These are phyloP conservation scores for Aphidoletes aphidimyza DNA, from an alignment of 2,888 invertebrate genomes.

Conservation along the genomic window DNA sequence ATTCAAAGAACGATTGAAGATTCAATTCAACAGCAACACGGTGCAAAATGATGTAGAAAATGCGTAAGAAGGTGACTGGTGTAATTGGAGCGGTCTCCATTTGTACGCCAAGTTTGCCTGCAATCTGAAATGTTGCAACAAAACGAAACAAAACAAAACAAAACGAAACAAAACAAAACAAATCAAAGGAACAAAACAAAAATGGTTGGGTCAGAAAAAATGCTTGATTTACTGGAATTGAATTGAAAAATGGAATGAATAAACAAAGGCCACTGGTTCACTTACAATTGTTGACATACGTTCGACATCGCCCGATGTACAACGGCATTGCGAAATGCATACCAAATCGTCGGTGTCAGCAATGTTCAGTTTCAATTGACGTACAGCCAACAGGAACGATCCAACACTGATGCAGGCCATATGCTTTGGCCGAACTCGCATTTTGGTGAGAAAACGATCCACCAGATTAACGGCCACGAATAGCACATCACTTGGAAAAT, in stretches of 20 bases:
- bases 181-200: not conserved
- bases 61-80: slow-evolving; percentile 75
- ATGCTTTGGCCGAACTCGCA: slow-evolving; percentile 84
- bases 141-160: not conserved
- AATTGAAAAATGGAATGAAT: too few species aligned
- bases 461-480: slow-evolving; percentile 82
- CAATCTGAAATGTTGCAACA: slow-evolving; percentile 67
- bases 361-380: slow-evolving; percentile 69
- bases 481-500: slow-evolving; percentile 81
- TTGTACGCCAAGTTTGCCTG: slow-evolving; percentile 77
- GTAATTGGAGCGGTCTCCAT: slow-evolving; percentile 72
- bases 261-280: not conserved
- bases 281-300: slow-evolving; percentile 81
- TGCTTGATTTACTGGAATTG: too few species aligned
- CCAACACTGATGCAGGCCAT: slow-evolving; percentile 89
- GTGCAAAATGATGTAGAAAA: slow-evolving; percentile 73
- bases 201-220: too few species aligned
- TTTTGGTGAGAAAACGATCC: slow-evolving; percentile 84
- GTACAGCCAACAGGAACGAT: slow-evolving; percentile 85
- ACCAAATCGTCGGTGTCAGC: slow-evolving; percentile 76
- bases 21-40: slow-evolving; percentile 70
- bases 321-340: slow-evolving; percentile 77
- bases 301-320: slow-evolving; percentile 83
- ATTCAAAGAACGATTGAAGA: slow-evolving; percentile 68
- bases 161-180: not conserved